A percentile compares a stretch with the other conserved stretches of the same genome.
These are phyloP conservation scores for Lypha dubia DNA, from an alignment of 2,888 invertebrate genomes.

Conservation along the genomic window DNA sequence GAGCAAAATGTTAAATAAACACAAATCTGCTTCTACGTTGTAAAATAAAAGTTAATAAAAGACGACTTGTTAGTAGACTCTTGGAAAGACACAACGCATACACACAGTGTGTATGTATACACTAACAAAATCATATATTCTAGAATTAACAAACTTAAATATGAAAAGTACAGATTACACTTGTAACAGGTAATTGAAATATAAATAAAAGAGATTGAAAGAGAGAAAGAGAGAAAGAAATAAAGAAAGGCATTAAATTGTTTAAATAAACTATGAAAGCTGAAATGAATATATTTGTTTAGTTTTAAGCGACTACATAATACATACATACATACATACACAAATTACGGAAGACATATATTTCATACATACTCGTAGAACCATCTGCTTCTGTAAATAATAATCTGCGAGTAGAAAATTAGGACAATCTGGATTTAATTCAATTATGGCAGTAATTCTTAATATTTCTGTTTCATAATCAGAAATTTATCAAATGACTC, in stretches of 20 bases:
- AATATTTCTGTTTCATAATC: conserved; percentile 22
- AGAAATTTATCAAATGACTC: conserved; percentile 59
- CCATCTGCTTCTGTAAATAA: neutral
- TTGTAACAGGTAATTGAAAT: conserved; percentile 66
- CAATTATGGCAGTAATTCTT: conserved; percentile 52
- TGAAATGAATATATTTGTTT: conserved; percentile 24
- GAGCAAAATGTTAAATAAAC: conserved; percentile 62
- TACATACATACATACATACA: neutral
- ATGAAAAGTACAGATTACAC: conserved; percentile 61
- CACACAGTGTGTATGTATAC: neutral
- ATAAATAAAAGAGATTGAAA: conserved; percentile 44
- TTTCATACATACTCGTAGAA: neutral
- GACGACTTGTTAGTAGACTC: neutral
- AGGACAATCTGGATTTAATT: conserved; percentile 38
- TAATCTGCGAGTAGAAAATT: conserved; percentile 20
- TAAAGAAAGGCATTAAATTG: conserved; percentile 1
- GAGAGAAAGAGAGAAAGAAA: conserved; percentile 3
- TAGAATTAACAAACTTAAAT: conserved; percentile 66
- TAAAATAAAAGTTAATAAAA: neutral
- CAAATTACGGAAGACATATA: no score
- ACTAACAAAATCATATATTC: neutral
- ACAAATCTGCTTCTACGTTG: conserved; percentile 37
- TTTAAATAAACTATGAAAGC: conserved; percentile 7
- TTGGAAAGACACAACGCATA: neutral
- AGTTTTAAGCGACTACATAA: neutral